Base-by-base conservation (phyloP, 2,888 invertebrate species). In the Acronicta alni region DNA sequence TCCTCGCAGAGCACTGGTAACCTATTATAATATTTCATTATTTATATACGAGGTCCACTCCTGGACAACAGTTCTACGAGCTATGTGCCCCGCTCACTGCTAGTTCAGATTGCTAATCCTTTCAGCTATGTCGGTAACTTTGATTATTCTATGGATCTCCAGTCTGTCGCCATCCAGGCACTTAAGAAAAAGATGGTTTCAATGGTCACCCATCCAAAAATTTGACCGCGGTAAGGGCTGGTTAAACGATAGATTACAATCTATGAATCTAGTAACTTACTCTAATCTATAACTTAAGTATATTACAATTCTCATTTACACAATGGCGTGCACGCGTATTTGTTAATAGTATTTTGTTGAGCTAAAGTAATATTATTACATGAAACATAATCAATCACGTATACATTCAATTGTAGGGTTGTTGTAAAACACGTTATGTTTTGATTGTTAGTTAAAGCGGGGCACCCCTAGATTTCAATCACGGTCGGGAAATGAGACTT, bases 401-500 rank as follows among this genome's bases (percentile, higher is more conserved):
- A n/a, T n/a, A 35, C 35, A n/a, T 74, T 78, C 77, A 70, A 72
- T 77, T 64, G 72, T 75, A 70, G 65, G 73, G 71, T 77, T 73
- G 62, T 67, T 72, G 72, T 64, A 73, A 59, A 66, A 69, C 70
- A 73, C 74, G 72, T 77, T 63, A 76, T 61, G 53, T 57, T 58
- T 55, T 57, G 61, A 71, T 66, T 69, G 66, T 67, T 45, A 67
- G 57, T 57, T 66, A 57, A 52, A 48, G 37, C n/a, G 35, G 53
- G 39, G 17, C 82, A 84, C 80, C 85, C 79, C 82, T 74, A 73
- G 83, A 82, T 88, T 88, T 89, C 87, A 89, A 91, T 91, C 90
- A 87, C 76, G 74, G 69, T 32, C 82, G 85, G 91, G 90, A 92
- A 90, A 91, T 89, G 85, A 82, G 86, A 82, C 82, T 82, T 88